Percentiles rank a stretch among this genome's conserved stretches.
phyloP scores from a whole-genome alignment of 92 coral and sea anemone species.

The Pocillopora grandis region DNA sequence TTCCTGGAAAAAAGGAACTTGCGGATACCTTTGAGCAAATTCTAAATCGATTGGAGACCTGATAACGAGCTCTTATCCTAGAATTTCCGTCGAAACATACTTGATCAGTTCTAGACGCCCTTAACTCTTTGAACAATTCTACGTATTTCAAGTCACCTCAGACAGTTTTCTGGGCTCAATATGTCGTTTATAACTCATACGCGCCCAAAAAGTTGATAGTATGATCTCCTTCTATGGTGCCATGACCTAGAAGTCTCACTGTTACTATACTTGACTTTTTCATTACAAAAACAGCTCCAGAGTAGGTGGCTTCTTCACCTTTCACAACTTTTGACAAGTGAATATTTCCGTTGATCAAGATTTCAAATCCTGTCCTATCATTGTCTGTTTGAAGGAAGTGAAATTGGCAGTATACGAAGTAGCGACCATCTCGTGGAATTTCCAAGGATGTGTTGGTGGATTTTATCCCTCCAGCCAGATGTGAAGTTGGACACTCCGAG shows the following conservation, averaged over 20 bases:
- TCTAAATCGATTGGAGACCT: too few relatives aligned
- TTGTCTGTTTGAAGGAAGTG: slow-evolving; percentile 37
- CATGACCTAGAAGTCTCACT: slow-evolving; percentile 34
- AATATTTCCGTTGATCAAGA: slow-evolving; percentile 28
- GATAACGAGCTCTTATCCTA: too few relatives aligned
- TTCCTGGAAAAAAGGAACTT: too few relatives aligned
- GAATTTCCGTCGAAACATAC: too few relatives aligned
- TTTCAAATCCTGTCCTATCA: slow-evolving; percentile 40
- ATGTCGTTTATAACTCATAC: slow-evolving; percentile 1
- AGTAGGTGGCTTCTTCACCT: slow-evolving; percentile 47
- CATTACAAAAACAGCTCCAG: slow-evolving; percentile 36
- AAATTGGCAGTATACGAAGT: slow-evolving; percentile 43
- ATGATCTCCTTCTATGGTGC: slow-evolving; percentile 48
- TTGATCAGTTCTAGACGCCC: too few relatives aligned
- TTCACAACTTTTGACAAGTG: slow-evolving; percentile 35
- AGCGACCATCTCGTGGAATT: slow-evolving; percentile 39
- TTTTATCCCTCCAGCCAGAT: slow-evolving; percentile 47
- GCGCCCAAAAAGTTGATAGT: slow-evolving; percentile 45
- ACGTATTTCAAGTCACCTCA: too few relatives aligned
- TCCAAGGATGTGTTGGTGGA: slow-evolving; percentile 25
- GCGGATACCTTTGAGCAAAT: too few relatives aligned
- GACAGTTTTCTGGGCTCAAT: too few relatives aligned
- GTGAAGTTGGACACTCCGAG: slow-evolving; percentile 29
- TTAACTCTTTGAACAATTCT: too few relatives aligned
- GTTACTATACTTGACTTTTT: slow-evolving; percentile 28